Base-by-base conservation (phyloP, 2,888 invertebrate genomes). In the Phlogophora meticulosa region DNA sequence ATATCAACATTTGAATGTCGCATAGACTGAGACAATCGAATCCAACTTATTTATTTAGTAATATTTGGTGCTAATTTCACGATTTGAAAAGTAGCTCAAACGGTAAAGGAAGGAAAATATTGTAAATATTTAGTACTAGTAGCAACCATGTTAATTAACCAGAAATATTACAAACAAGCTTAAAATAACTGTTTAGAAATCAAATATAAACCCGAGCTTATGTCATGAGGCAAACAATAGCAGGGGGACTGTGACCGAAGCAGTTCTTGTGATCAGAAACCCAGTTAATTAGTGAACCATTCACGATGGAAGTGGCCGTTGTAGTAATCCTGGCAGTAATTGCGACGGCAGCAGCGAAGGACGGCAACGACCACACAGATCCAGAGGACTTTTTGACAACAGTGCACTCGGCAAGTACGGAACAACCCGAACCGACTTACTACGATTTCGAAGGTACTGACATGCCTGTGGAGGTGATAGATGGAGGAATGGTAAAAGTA, bases 161-260 rank as follows among this genome's bases (percentile, higher is more conserved):
- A 28, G 15, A 52, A 20, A 15, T 28, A 4, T 28, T 15, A 42
- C 40, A 2, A 24, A 28, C 24, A 13, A 15, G 17, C 7, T 48
- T n/a, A 48, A 66, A 55, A 56, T 42, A 28, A 20, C n/a, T 46
- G 11, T 15, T 22, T 22, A 2, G 17, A 13, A 28, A 43, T 1
- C 4, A 7, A 36, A 70, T 70, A 70, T 58, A 70, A 49, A 51
- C n/a, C 13, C 10, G 4, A n/a, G 7, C 13, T 9, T 2, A 17
- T 46, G 7, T 17, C 13, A 13, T 10, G 22, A 7, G 11, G 36
- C 2, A 28, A 36, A 22, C 7, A 67, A n/a, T 42, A 36, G 36
- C 11, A 49, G 7, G 0, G 9, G 1, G 13, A 4, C 10, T 15
- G n/a, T 36, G 32, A 11, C 4, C 11, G 15, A 28, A 46, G n/a